Evolutionary conservation across 2,797 vertebrate genomes (phyloP).

Genomic region (Limosa lapponica): DNA sequence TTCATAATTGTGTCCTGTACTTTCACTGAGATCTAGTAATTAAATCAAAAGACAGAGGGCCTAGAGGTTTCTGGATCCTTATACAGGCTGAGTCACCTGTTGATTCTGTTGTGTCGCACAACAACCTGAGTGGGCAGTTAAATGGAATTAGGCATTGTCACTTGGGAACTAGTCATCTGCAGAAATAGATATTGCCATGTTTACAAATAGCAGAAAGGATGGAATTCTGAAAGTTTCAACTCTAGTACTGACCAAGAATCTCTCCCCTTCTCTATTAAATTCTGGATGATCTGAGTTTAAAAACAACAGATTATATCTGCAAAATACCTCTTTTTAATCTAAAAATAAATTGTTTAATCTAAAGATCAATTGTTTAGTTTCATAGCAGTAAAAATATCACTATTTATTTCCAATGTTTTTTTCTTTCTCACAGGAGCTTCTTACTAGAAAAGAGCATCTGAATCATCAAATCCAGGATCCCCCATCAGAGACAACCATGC

Average conservation of each 20-base stretch:
- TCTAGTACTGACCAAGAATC: background rate
- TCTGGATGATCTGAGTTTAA: background rate
- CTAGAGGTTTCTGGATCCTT: background rate
- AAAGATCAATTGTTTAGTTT: background rate
- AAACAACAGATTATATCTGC: background rate
- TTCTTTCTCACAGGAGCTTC: background rate
- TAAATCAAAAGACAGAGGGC: background rate
- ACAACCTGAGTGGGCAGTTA: background rate
- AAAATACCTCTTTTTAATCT: background rate
- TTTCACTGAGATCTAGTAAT: background rate
- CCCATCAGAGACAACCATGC: background rate
- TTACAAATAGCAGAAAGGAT: background rate
- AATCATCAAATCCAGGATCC: background rate
- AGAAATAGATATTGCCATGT: background rate
- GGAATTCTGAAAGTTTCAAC: background rate
- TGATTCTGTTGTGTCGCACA: background rate
- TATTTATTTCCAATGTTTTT: background rate
- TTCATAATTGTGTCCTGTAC: background rate
- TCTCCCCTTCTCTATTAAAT: background rate
- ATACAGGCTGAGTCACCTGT: background rate
- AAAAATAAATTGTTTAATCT: background rate
- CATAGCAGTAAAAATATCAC: background rate
- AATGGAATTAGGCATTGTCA: background rate
- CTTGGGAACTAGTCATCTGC: background rate
- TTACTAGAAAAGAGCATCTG: background rate